Evolutionary conservation across 2,888 invertebrate genomes (phyloP).

Genomic region (Parnassius apollo): DNA sequence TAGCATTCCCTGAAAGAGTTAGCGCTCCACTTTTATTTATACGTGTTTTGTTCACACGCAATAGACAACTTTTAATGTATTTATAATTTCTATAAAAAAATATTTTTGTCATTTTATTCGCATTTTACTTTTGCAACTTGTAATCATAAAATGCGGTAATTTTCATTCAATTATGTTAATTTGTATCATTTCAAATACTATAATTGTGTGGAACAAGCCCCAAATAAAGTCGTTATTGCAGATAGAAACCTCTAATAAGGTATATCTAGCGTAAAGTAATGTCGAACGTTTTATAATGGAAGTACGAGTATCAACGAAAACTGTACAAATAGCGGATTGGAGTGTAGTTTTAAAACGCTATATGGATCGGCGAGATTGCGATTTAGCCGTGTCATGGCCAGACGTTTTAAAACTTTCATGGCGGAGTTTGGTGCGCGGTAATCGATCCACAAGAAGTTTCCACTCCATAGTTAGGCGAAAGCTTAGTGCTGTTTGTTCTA

Average conservation of each 20-base stretch:
- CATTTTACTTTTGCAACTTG: too few species aligned
- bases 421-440: constrained; percentile 7
- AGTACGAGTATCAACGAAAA: neutral
- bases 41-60: too few species aligned
- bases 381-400: neutral
- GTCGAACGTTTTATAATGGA: neutral
- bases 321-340: neutral
- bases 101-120: too few species aligned
- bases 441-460: constrained; percentile 12
- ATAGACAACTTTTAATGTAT: too few species aligned
- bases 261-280: neutral
- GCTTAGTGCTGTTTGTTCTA: constrained; percentile 27
- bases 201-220: too few species aligned
- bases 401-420: constrained; percentile 1
- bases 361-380: neutral
- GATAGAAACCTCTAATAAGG: neutral
- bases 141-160: too few species aligned
- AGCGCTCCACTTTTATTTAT: too few species aligned
- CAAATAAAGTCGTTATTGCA: too few species aligned
- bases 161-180: too few species aligned
- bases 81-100: too few species aligned
- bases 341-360: neutral
- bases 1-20: too few species aligned
- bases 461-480: constrained; percentile 11
- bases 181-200: too few species aligned